Conservation (phyloP, 2,888 invertebrate species). For the Rapana venosa region DNA sequence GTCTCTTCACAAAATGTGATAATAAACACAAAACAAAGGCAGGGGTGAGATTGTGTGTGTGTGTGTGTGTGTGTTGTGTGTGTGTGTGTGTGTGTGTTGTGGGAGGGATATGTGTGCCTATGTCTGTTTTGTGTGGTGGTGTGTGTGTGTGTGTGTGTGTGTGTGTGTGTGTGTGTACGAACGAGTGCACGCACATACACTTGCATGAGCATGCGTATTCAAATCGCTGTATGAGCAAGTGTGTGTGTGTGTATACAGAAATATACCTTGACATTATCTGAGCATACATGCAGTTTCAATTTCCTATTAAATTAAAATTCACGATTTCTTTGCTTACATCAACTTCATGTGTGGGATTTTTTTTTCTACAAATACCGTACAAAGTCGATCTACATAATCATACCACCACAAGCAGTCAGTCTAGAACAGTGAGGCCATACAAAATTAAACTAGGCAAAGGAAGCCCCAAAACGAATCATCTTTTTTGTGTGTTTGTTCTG, state of each 20-base stretch:
- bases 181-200: background rate
- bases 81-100: background rate
- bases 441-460: background rate
- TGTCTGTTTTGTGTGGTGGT: background rate
- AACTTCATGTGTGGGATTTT: too few relatives aligned
- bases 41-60: background rate
- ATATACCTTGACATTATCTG: background rate
- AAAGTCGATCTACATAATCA: too few relatives aligned
- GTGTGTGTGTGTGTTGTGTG: background rate
- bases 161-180: background rate
- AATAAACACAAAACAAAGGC: too few relatives aligned
- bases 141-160: background rate
- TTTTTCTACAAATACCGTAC: background rate
- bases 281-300: too few relatives aligned
- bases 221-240: background rate
- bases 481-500: too few relatives aligned
- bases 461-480: background rate
- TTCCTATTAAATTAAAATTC: background rate
- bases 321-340: too few relatives aligned
- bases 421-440: background rate
- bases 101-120: background rate
- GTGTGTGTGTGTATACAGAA: background rate
- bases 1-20: too few relatives aligned
- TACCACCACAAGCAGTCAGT: background rate
- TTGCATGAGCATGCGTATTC: background rate